Evolutionary conservation across 2,888 invertebrate species (phyloP), one percentile per base, ranked within the genome.

Genomic region (Nephrotoma appendiculata): DNA sequence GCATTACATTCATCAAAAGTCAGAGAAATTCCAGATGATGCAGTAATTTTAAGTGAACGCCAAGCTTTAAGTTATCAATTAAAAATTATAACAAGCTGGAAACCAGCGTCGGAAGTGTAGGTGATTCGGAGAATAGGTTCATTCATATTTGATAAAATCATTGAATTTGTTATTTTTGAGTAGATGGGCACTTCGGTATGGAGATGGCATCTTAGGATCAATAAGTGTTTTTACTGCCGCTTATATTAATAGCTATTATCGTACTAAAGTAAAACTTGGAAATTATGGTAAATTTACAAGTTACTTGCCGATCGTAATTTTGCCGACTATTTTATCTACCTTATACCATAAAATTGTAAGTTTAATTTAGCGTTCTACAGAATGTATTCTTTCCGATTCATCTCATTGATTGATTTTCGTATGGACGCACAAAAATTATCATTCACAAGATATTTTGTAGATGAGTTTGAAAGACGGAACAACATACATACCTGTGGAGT

Each of bases 31-130:
- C 95, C 95, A 0, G 88, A 91, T 88, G 95, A 94, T 92, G 95
- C 95, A 0, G 92, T 95, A 0, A 57, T 91, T 45, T 89, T 96
- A 86, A 90, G 91, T 5, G 93, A 93, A 90, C 87, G 91, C 0
- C 93, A 95, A 89, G 96, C 95, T 0, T 88, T 93, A 0, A 87
- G 89, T 2, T 94, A 95, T 89, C 94, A 94, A 88, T 93, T 93
- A 92, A 92, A 93, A 86, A 89, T 94, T 19, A 92, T 96, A 41
- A 89, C 89, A 5, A 90, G 92, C 0, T 96, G 96, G 96, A 92
- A 93, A 44, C 91, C 93, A 9, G 11, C 89, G 52, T 91, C 91
- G 3, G 95, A 96, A 89, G 93, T 94, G 95, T 95, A 93, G 91
- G 93, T 91, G 71, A 88, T n/a, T n/a, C n/a, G n/a, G n/a, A n/a